Conservation (phyloP, 1,140 invertebrate species). For the Zaprionus tsacasi region DNA sequence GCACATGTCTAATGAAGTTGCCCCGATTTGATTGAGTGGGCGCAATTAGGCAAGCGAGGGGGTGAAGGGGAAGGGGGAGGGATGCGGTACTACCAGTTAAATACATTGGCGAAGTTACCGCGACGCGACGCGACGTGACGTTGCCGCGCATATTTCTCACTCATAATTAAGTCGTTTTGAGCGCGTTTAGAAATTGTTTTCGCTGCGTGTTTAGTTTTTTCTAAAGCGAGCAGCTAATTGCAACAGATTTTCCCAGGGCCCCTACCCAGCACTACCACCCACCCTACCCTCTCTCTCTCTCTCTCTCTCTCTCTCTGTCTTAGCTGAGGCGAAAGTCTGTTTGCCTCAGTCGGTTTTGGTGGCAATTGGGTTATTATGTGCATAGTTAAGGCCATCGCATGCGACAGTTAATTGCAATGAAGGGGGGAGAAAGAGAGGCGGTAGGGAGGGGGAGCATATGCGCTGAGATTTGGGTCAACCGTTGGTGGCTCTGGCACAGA, state of each 20-base stretch:
- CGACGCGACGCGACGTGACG: slow-evolving; percentile 21
- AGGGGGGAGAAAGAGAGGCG: slow-evolving; percentile 4
- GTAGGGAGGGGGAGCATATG: neutral
- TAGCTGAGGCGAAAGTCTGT: slow-evolving; percentile 59
- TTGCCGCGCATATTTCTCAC: slow-evolving; percentile 80
- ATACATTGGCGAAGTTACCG: slow-evolving; percentile 61
- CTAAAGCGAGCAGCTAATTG: slow-evolving; percentile 76
- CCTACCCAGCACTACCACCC: slow-evolving; percentile 4
- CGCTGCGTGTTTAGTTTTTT: slow-evolving; percentile 77
- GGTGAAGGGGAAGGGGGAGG: neutral
- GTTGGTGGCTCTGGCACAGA: slow-evolving; percentile 27
- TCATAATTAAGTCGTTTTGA: slow-evolving; percentile 83
- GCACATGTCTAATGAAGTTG: slow-evolving; percentile 83
- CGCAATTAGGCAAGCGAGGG: slow-evolving; percentile 64
- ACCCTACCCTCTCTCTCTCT: too few species aligned
- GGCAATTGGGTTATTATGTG: slow-evolving; percentile 76
- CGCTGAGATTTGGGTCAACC: slow-evolving; percentile 30
- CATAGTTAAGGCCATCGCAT: slow-evolving; percentile 76
- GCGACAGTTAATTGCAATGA: slow-evolving; percentile 74
- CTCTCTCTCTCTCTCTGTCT: neutral
- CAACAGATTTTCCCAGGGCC: slow-evolving; percentile 77
- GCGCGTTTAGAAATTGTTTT: slow-evolving; percentile 82
- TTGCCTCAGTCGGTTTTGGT: slow-evolving; percentile 26
- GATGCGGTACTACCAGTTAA: slow-evolving; percentile 43
- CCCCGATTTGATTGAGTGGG: slow-evolving; percentile 81